phyloP scores from a whole-genome alignment of 2,888 invertebrate genomes.

The Agrotis clavis region DNA sequence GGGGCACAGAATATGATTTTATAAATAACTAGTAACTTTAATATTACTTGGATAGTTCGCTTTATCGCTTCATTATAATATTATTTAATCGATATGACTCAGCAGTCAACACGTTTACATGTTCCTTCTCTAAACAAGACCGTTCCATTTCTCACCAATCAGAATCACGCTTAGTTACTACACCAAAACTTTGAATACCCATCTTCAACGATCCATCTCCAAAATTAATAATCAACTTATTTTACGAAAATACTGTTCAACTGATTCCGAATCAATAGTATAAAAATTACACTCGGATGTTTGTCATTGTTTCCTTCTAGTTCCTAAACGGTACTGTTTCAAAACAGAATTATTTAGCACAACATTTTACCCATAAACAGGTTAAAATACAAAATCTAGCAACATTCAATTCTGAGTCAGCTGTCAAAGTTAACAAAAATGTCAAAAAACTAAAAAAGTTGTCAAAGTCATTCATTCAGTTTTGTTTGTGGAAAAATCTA shows the following conservation, averaged over 20 bases:
- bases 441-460: slow-evolving; percentile 20
- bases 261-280: not conserved
- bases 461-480: slow-evolving; percentile 63
- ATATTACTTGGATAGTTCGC: no score
- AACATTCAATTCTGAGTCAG: slow-evolving; percentile 25
- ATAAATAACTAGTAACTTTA: no score
- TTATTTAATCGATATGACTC: not conserved
- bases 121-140: slow-evolving; percentile 27
- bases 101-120: no score
- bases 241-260: not conserved
- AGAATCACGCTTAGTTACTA: slow-evolving; percentile 58
- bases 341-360: not conserved
- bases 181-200: slow-evolving; percentile 24
- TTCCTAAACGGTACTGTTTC: not conserved
- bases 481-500: slow-evolving; percentile 71
- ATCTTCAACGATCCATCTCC: not conserved
- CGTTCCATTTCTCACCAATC: slow-evolving; percentile 65
- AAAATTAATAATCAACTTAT: not conserved
- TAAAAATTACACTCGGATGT: fast-evolving
- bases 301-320: not conserved
- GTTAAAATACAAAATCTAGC: not conserved
- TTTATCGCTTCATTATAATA: no score
- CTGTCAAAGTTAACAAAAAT: slow-evolving; percentile 20
- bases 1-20: no score
- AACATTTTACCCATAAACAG: slow-evolving; percentile 12